Evolutionary conservation across 2,797 vertebrate genomes (phyloP).

Genomic region (Sebastes hopkinsi): DNA sequence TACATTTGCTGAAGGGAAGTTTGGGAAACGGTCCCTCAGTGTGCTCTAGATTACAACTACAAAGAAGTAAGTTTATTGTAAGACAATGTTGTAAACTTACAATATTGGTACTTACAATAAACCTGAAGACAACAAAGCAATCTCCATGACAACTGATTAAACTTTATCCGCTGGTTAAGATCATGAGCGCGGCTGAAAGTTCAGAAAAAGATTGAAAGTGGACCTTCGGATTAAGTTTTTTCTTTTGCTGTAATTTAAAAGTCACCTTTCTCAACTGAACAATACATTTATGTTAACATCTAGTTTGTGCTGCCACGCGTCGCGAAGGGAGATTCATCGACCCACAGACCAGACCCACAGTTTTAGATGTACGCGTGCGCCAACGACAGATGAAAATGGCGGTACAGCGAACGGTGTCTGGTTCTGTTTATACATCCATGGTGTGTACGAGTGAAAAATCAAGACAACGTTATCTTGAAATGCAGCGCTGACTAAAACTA

Average conservation of each 20-base stretch:
- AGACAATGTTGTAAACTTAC: neutral
- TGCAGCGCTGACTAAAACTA: no score
- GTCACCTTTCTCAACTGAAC: neutral
- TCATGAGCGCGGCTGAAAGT: neutral
- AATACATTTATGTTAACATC: no score
- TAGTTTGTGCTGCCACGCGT: neutral
- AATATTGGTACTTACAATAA: neutral
- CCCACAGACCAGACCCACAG: no score
- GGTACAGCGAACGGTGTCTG: no score
- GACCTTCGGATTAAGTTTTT: no score
- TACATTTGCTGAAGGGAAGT: neutral
- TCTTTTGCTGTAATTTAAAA: neutral
- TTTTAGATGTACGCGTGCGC: no score
- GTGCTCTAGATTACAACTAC: neutral
- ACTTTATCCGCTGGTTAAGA: neutral
- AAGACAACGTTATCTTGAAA: no score
- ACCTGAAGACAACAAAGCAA: neutral
- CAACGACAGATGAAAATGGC: no score
- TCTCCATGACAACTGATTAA: no score
- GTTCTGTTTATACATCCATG: no score
- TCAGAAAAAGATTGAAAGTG: neutral
- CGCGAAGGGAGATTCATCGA: no score
- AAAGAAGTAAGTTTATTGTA: neutral
- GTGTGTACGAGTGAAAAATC: rapidly evolving
- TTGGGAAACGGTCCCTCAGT: neutral